These are phyloP conservation scores for Hemibagrus wyckioides DNA, from an alignment of 2,113 vertebrate species.

Conservation along the genomic window DNA sequence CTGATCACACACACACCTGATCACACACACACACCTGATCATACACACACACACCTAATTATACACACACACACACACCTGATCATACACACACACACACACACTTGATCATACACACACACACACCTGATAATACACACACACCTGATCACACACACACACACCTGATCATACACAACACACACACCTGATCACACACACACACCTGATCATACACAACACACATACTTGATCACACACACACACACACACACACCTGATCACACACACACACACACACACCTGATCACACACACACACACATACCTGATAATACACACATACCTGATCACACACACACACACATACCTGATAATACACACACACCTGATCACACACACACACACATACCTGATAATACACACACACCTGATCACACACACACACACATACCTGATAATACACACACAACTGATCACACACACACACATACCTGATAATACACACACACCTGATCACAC, in stretches of 20 bases:
- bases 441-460: slow-evolving; percentile 75
- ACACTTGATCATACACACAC: slow-evolving; percentile 73
- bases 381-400: not conserved
- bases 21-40: not conserved
- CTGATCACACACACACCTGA: slow-evolving; percentile 76
- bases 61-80: slow-evolving; percentile 3
- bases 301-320: slow-evolving; percentile 51
- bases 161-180: not conserved
- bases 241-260: slow-evolving; percentile 75
- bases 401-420: slow-evolving; percentile 75
- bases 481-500: slow-evolving; percentile 75
- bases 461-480: not conserved
- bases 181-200: slow-evolving; percentile 77
- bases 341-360: not conserved
- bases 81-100: too few species aligned
- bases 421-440: not conserved
- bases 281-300: slow-evolving; percentile 68
- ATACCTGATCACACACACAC: slow-evolving; percentile 73
- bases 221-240: slow-evolving; percentile 77
- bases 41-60: too few species aligned
- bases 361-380: slow-evolving; percentile 76
- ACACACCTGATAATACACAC: slow-evolving; percentile 50
- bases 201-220: not conserved
- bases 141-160: slow-evolving; percentile 73
- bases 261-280: slow-evolving; percentile 61